Percentiles rank a stretch among this genome's conserved stretches.
Evolutionary conservation across 2,113 vertebrate species (phyloP).

Genomic region (Lasiurus cinereus): DNA sequence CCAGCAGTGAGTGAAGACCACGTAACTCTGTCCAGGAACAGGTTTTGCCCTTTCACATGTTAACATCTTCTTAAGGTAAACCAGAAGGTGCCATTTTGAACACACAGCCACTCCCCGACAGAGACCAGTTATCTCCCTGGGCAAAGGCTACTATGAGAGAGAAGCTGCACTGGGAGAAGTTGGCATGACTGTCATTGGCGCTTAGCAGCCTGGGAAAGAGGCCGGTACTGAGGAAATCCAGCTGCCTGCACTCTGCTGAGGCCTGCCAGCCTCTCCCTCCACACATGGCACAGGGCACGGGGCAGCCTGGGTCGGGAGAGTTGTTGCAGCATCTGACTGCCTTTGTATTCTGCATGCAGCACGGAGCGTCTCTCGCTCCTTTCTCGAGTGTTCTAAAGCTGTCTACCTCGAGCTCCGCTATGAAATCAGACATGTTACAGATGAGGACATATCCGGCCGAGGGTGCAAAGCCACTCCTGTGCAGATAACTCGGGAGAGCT

Average conservation of each 20-base stretch:
- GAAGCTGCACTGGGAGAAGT: background rate
- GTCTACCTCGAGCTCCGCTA: rapidly evolving
- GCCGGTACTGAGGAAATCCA: background rate
- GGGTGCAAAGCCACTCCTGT: background rate
- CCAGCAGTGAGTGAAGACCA: background rate
- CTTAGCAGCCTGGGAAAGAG: background rate
- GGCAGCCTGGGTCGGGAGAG: rapidly evolving
- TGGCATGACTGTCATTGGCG: background rate
- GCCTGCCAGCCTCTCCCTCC: rapidly evolving
- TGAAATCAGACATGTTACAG: background rate
- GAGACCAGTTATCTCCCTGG: background rate
- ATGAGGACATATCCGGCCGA: background rate
- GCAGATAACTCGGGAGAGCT: background rate
- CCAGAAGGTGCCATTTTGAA: background rate
- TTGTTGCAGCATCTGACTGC: too few species aligned
- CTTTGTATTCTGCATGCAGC: background rate
- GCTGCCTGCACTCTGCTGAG: background rate
- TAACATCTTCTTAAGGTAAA: background rate
- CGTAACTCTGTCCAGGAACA: background rate
- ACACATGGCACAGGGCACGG: rapidly evolving
- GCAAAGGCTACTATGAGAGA: background rate
- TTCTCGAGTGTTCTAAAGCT: background rate
- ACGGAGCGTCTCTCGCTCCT: too few species aligned
- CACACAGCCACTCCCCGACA: background rate
- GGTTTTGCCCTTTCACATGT: background rate